These are phyloP conservation scores for Porphyrio hochstetteri DNA, from an alignment of 2,113 vertebrate species.

Conservation along the genomic window DNA sequence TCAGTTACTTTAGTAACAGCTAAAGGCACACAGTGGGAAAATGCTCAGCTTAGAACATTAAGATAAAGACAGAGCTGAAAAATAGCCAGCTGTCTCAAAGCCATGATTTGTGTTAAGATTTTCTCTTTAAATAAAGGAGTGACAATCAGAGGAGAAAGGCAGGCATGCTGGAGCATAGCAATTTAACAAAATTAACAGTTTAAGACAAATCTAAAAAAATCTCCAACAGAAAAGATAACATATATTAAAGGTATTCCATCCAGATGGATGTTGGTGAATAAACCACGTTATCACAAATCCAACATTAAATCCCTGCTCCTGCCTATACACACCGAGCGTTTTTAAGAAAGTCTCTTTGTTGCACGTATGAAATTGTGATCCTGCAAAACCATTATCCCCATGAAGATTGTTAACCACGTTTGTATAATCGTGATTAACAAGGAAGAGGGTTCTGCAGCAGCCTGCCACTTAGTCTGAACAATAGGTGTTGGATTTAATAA, in stretches of 20 bases:
- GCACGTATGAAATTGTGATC: conserved; percentile 25
- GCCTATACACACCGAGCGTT: not conserved
- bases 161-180: not conserved
- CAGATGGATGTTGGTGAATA: not conserved
- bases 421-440: not conserved
- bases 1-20: conserved; percentile 49
- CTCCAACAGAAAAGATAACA: not conserved
- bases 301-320: not conserved
- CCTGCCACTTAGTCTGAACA: not conserved
- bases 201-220: conserved; percentile 3
- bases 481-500: not conserved
- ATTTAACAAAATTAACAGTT: not conserved
- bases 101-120: not conserved
- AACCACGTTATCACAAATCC: not conserved
- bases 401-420: not conserved
- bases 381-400: not conserved
- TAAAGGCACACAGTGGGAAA: conserved; percentile 66
- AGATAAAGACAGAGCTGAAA: conserved; percentile 10
- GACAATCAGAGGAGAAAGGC: not conserved
- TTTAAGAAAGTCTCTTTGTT: not conserved
- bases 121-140: conserved; percentile 6
- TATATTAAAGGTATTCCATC: not conserved
- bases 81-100: not conserved
- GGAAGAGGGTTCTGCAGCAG: not conserved
- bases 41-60: not conserved